Evolutionary conservation across 1,140 invertebrate genomes (phyloP).

Genomic region (Manduca sexta): DNA sequence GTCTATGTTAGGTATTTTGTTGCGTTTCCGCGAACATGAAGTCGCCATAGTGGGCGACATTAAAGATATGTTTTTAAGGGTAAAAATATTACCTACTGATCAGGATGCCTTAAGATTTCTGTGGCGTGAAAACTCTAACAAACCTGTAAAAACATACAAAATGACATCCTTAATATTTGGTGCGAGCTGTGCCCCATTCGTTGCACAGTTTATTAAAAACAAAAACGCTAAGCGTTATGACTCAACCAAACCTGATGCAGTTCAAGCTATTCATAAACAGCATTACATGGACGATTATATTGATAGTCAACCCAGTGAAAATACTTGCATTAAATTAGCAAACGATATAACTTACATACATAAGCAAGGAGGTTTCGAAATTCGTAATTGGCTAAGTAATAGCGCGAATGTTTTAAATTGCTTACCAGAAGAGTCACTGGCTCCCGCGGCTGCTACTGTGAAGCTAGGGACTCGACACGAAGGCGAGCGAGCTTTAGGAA

Average conservation of each 20-base stretch:
- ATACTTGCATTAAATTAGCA: too few relatives aligned
- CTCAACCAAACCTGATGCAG: too few relatives aligned
- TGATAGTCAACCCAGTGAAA: too few relatives aligned
- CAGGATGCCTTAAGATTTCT: conserved; percentile 26
- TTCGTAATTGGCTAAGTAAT: too few relatives aligned
- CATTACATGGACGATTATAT: too few relatives aligned
- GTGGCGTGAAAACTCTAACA: conserved; percentile 11
- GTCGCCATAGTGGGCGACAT: conserved; percentile 25
- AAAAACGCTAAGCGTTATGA: too few relatives aligned
- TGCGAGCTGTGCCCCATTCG: too few relatives aligned
- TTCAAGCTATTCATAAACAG: too few relatives aligned
- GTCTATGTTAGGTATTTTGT: conserved; percentile 27
- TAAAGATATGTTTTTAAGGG: conserved; percentile 22
- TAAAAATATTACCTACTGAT: conserved; percentile 17
- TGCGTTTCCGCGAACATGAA: conserved; percentile 28
- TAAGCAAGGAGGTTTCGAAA: too few relatives aligned
- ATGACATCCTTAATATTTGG: too few relatives aligned
- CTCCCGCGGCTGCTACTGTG: conserved; percentile 6
- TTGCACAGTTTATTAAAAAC: too few relatives aligned
- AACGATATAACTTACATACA: too few relatives aligned
- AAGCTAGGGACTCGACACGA: conserved; percentile 9
- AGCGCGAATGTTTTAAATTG: not conserved
- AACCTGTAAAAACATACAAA: conserved; percentile 1
- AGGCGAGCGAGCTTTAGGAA: conserved; percentile 17
- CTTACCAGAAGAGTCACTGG: conserved; percentile 14